phyloP scores from a whole-genome alignment of 2,113 vertebrate genomes.

The Oreochromis aureus region DNA sequence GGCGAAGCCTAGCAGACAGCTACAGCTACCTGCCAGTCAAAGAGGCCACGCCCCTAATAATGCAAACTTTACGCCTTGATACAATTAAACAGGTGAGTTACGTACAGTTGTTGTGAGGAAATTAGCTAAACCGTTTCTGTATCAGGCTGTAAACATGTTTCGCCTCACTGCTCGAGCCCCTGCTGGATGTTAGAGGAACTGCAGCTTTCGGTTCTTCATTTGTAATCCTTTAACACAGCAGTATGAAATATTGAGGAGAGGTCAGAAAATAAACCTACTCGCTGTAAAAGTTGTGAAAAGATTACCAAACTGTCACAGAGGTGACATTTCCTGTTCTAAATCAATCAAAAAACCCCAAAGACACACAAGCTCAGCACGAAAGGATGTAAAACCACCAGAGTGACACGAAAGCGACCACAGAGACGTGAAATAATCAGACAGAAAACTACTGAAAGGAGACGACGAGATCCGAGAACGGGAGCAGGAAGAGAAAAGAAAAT shows the following conservation, averaged over 20 bases:
- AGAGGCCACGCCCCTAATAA: not conserved
- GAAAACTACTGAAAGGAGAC: not conserved
- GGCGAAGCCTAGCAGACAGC: not conserved
- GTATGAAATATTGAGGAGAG: not conserved
- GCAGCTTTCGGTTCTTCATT: not conserved
- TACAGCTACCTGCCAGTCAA: not conserved
- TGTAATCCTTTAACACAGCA: not conserved
- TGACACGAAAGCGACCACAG: not conserved
- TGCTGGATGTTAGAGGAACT: not conserved
- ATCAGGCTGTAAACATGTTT: not conserved
- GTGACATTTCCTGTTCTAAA: not conserved
- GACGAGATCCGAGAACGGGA: rapidly evolving
- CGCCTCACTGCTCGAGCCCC: rapidly evolving
- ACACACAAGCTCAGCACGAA: not conserved
- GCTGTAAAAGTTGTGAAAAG: not conserved
- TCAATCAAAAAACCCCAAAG: not conserved
- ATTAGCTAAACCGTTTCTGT: not conserved
- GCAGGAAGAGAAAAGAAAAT: not conserved
- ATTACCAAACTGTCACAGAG: not conserved
- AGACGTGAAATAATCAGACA: not conserved
- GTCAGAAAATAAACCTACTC: not conserved
- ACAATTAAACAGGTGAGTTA: not conserved
- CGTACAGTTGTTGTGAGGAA: not conserved
- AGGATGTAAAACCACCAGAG: not conserved
- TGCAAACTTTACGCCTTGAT: not conserved